Evolutionary conservation across 2,888 invertebrate species (phyloP).

Genomic region (Clivina fossor): DNA sequence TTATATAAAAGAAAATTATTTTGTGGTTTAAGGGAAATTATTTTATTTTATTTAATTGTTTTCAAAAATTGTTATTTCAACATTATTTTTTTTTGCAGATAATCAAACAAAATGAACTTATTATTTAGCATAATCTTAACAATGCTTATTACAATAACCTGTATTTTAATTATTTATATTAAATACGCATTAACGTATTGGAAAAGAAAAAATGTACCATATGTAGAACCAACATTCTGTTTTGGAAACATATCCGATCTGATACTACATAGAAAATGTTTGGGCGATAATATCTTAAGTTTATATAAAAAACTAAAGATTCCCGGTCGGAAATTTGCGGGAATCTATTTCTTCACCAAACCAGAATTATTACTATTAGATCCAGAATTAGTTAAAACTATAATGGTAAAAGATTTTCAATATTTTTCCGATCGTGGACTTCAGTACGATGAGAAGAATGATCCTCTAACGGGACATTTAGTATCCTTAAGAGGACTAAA

Average conservation of each 20-base stretch:
- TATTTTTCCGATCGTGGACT: conserved; percentile 62
- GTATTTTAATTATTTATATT: not conserved
- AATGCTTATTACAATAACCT: too few species aligned
- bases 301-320: not conserved
- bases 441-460: conserved; percentile 57
- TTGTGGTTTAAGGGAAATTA: too few species aligned
- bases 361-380: conserved; percentile 61
- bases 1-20: too few species aligned
- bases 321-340: conserved; percentile 48
- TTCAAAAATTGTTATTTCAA: too few species aligned
- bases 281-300: not conserved
- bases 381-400: conserved; percentile 57
- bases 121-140: too few species aligned
- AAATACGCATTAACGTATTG: not conserved
- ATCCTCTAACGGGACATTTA: conserved; percentile 58
- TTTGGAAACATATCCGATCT: not conserved
- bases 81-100: too few species aligned
- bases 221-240: conserved; percentile 2
- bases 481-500: conserved; percentile 56
- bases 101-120: too few species aligned
- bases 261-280: not conserved
- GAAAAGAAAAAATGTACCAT: conserved; percentile 9
- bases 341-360: conserved; percentile 58
- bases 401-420: conserved; percentile 59
- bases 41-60: too few species aligned